Evolutionary conservation across 1,140 invertebrate species (phyloP).

Genomic region (Zaprionus ghesquierei): DNA sequence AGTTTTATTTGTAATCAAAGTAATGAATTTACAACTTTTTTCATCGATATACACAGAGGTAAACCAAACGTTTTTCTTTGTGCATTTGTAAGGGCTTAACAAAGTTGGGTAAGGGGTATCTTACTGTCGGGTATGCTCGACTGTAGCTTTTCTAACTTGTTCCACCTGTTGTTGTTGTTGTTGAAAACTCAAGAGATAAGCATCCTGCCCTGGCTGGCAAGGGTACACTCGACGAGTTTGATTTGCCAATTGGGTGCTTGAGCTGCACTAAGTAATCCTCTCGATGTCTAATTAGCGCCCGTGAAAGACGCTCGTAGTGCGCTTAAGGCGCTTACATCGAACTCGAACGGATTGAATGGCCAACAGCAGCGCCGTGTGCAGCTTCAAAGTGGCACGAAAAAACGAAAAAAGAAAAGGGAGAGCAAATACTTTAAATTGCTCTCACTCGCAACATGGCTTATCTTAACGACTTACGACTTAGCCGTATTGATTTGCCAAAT

Average conservation of each 20-base stretch:
- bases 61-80: too few relatives aligned
- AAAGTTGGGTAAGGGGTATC: too few relatives aligned
- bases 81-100: too few relatives aligned
- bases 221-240: constrained; percentile 42
- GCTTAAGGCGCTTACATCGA: constrained; percentile 9
- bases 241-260: constrained; percentile 32
- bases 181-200: constrained; percentile 51
- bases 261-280: constrained; percentile 21
- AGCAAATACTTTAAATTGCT: background rate
- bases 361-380: background rate
- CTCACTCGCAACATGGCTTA: background rate
- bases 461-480: background rate
- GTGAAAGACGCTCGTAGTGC: background rate
- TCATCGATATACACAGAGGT: too few relatives aligned
- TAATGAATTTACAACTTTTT: too few relatives aligned
- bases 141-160: too few relatives aligned
- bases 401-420: background rate
- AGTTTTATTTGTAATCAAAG: too few relatives aligned
- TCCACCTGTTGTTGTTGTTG: constrained; percentile 6
- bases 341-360: background rate
- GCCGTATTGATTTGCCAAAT: background rate
- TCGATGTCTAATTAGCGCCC: constrained; percentile 45
- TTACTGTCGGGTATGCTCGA: too few relatives aligned
- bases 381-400: background rate
- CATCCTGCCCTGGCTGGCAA: constrained; percentile 40